These are phyloP conservation scores for Pterocles gutturalis DNA, from an alignment of 2,113 vertebrate genomes.

Conservation along the genomic window DNA sequence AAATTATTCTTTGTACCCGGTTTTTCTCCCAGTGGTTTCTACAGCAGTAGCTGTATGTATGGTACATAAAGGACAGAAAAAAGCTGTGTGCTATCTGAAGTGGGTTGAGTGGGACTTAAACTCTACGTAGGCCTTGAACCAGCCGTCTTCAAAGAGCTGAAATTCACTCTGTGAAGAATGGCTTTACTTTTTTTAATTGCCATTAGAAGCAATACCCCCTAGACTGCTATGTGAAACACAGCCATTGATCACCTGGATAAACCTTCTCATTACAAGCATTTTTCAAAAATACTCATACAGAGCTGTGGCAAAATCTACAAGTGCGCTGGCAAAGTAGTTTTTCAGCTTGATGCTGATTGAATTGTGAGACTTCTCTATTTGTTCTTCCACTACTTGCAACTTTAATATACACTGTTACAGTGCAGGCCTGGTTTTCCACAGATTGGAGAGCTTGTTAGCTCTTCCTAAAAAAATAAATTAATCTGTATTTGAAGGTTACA, in stretches of 20 bases:
- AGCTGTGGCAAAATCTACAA: neutral
- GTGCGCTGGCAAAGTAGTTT: neutral
- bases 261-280: neutral
- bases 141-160: neutral
- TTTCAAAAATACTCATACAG: neutral
- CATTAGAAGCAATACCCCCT: neutral
- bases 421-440: rapidly evolving
- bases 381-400: neutral
- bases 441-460: neutral
- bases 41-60: neutral
- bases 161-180: neutral
- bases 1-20: neutral
- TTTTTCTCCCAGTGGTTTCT: neutral
- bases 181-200: neutral
- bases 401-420: neutral
- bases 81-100: neutral
- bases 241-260: neutral
- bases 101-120: neutral
- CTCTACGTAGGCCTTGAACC: neutral
- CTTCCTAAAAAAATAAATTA: neutral
- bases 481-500: neutral
- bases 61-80: neutral
- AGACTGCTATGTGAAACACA: neutral
- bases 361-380: neutral
- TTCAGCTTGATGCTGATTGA: neutral